phyloP scores from a whole-genome alignment of 2,888 invertebrate genomes.

The Scotopteryx bipunctaria region DNA sequence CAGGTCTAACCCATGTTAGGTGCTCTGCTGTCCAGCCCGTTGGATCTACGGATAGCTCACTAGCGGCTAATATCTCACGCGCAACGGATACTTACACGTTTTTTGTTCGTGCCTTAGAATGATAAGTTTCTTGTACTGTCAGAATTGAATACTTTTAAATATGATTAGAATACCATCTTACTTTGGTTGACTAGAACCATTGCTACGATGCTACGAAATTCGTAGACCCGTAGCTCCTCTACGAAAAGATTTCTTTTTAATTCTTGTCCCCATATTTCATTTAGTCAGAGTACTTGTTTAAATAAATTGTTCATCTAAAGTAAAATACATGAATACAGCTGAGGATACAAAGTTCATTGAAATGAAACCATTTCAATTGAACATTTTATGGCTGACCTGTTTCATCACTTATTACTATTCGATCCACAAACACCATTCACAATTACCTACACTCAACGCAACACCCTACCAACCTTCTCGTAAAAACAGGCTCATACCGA shows the following conservation, averaged over 20 bases:
- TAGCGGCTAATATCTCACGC: no score
- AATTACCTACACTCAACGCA: neutral
- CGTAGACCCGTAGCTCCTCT: constrained; percentile 4
- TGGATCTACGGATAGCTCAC: no score
- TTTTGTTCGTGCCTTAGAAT: no score
- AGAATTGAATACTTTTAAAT: no score
- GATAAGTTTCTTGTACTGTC: no score
- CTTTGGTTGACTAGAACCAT: neutral
- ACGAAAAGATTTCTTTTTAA: constrained; percentile 1
- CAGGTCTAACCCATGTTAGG: no score
- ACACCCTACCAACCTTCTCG: neutral
- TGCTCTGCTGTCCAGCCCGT: no score
- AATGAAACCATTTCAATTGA: constrained; percentile 3
- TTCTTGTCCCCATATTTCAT: no score
- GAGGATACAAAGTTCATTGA: neutral
- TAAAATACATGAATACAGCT: neutral
- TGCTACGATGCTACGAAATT: constrained; percentile 11
- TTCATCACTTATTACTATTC: constrained; percentile 1
- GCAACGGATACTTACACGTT: no score
- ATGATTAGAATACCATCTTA: no score
- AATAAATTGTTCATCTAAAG: neutral
- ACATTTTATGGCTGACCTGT: constrained; percentile 3
- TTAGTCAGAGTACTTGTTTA: neutral
- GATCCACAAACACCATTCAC: constrained; percentile 5
- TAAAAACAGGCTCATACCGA: neutral